A percentile compares a stretch with the other conserved stretches of the same genome.
Evolutionary conservation across 2,113 vertebrate genomes (phyloP).

Genomic region (Conger conger): DNA sequence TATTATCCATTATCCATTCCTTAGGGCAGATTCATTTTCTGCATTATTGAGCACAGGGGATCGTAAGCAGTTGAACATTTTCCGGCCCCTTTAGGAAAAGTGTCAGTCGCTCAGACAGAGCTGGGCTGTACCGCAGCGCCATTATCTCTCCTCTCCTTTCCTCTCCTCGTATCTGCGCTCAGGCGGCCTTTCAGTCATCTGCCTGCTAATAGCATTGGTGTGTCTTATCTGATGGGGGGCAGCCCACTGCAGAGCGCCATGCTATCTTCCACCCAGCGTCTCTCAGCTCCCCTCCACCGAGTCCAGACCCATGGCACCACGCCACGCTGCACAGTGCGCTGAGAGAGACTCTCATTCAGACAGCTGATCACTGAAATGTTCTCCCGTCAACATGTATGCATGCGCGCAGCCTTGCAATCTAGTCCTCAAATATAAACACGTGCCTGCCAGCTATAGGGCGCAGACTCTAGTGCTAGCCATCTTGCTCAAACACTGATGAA

Average conservation of each 20-base stretch:
- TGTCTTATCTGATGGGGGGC: neutral
- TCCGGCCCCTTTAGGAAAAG: neutral
- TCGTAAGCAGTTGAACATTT: neutral
- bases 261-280: neutral
- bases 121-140: neutral
- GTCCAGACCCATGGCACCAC: neutral
- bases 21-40: neutral
- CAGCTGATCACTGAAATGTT: neutral
- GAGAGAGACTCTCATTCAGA: neutral
- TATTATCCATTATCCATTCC: neutral
- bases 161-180: conserved; percentile 7
- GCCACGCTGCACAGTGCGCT: neutral
- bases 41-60: neutral
- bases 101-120: neutral
- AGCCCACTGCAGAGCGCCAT: neutral
- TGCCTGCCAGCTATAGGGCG: neutral
- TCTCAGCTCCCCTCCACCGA: neutral
- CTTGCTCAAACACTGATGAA: neutral
- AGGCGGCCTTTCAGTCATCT: conserved; percentile 8
- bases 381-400: too few relatives aligned
- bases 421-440: neutral
- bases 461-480: neutral
- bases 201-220: neutral
- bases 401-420: neutral
- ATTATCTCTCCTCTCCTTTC: neutral